Evolutionary conservation across 2,797 vertebrate species (phyloP), one percentile per base, ranked within the genome.

Genomic region (Pseudomugil gertrudae): DNA sequence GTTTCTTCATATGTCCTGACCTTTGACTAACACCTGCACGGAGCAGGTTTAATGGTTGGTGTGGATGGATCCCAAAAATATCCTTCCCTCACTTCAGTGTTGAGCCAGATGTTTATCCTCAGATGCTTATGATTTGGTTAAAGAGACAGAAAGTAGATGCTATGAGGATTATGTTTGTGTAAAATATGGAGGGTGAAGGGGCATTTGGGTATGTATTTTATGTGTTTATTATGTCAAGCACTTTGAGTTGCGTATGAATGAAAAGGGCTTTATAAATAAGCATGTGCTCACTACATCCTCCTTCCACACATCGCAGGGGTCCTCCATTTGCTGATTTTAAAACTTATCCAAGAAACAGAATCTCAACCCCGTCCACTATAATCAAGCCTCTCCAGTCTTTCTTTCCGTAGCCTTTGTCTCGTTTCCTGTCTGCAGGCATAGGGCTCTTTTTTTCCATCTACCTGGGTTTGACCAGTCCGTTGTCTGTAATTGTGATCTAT

Each of bases 401-500:
- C 50, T 60, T 59, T 58, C 36, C 9, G n/a, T 0, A 3, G n/a
- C 52, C 63, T 7, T 7, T 43, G 47, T 75, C 62, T 66, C 0
- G 8, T 76, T 64, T 81, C 55, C 26, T 71, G 27, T 56, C 40
- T 35, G 57, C 29, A 30, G 29, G 29, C 29, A 30, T 23, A n/a
- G 51, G 35, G 57, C 36, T 65, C 43, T 53, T 10, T 56, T 36
- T 21, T 51, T 51, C 27, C 4, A 13, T 26, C 23, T 51, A 33
- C 64, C 69, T 50, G 64, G 60, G 52, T 69, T 80, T 63, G 80
- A 69, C 74, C 60, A 19, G 58, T 76, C 60, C 38, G 61, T 54
- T 27, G 55, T 66, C 60, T 73, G 67, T 38, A 38, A 57, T 66
- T 57, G 54, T 80, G 67, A 84, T 47, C 76, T 71, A 64, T 70